These are phyloP conservation scores for Nephrotoma appendiculata DNA, from an alignment of 2,888 invertebrate species.

Conservation along the genomic window DNA sequence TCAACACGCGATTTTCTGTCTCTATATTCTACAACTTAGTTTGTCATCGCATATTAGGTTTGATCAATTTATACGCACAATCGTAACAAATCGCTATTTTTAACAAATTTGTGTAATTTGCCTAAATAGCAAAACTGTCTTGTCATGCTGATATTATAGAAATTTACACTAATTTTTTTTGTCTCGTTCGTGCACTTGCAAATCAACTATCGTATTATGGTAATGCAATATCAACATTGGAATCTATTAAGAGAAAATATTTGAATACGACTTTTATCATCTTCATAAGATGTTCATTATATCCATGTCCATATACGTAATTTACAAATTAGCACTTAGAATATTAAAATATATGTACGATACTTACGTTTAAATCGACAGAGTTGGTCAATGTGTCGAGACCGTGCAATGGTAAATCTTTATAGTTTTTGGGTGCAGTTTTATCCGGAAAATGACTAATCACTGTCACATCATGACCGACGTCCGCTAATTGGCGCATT, in stretches of 20 bases:
- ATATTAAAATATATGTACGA: not conserved
- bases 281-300: too few species aligned
- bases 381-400: constrained; percentile 20
- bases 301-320: too few species aligned
- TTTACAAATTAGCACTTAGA: not conserved
- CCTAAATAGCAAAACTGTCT: not conserved
- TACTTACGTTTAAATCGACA: constrained; percentile 26
- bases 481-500: constrained; percentile 32
- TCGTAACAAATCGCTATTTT: not conserved
- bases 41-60: not conserved
- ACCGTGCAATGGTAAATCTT: constrained; percentile 24
- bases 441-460: constrained; percentile 34
- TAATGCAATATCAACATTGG: not conserved
- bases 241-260: not conserved
- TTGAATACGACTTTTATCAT: too few species aligned
- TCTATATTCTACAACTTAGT: not conserved
- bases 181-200: too few species aligned
- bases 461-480: constrained; percentile 36
- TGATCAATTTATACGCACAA: not conserved
- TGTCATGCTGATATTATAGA: not conserved
- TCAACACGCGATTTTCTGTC: too few species aligned
- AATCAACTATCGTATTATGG: too few species aligned
- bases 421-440: constrained; percentile 26
- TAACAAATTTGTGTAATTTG: not conserved
- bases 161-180: too few species aligned